These are phyloP conservation scores for Eira barbara DNA, from an alignment of 2,113 vertebrate genomes.

Conservation along the genomic window DNA sequence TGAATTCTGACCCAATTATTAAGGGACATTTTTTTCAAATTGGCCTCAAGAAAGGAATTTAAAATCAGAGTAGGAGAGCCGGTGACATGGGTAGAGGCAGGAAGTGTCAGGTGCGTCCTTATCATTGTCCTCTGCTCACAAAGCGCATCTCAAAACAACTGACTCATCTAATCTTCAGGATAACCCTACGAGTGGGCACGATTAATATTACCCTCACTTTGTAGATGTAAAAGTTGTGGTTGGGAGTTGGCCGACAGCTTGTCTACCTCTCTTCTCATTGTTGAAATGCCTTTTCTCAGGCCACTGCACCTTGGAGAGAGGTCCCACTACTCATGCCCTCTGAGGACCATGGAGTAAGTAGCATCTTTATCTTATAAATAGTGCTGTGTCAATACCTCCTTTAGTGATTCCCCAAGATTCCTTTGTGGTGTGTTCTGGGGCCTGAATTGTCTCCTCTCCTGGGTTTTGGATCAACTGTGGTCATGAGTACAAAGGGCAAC, in stretches of 20 bases:
- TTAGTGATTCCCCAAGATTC: rapidly evolving
- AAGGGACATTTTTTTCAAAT: neutral
- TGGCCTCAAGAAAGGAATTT: neutral
- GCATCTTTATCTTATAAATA: neutral
- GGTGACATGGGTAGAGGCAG: neutral
- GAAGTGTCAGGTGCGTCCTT: rapidly evolving
- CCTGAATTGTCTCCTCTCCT: too few species aligned
- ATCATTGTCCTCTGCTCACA: rapidly evolving
- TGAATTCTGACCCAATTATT: neutral
- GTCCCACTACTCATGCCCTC: neutral
- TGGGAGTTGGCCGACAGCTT: rapidly evolving
- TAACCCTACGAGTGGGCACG: rapidly evolving
- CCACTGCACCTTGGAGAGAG: neutral
- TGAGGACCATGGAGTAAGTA: too few species aligned
- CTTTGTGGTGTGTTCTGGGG: neutral
- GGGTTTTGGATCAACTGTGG: neutral
- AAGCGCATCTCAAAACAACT: rapidly evolving
- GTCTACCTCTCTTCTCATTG: neutral
- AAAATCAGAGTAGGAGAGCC: neutral
- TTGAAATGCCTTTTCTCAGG: neutral
- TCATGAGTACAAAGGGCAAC: neutral
- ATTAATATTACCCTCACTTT: neutral
- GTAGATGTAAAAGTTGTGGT: rapidly evolving
- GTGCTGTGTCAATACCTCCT: too few species aligned
- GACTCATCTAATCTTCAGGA: neutral